A percentile compares a stretch with the other conserved stretches of the same genome.
These are phyloP conservation scores for Acholoe squamosa DNA, from an alignment of 2,888 invertebrate species.

Conservation along the genomic window DNA sequence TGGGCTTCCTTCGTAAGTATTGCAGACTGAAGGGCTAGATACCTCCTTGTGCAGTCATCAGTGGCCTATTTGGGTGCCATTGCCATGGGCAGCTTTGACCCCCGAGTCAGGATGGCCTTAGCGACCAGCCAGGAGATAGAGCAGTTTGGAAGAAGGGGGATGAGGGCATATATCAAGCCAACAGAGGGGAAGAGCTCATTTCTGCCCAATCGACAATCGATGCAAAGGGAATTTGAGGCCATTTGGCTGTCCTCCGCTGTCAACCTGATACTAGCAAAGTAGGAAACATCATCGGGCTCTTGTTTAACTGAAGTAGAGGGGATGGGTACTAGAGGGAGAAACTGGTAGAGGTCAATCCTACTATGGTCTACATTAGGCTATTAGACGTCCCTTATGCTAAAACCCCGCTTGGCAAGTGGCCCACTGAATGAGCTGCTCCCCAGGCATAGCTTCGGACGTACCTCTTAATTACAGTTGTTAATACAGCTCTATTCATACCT, in stretches of 20 bases:
- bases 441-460: too few relatives aligned
- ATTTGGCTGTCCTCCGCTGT: background rate
- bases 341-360: background rate
- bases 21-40: background rate
- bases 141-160: too few relatives aligned
- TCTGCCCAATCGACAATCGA: background rate
- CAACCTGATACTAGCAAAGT: background rate
- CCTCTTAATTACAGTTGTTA: too few relatives aligned
- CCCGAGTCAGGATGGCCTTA: background rate
- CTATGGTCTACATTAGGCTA: too few relatives aligned
- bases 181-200: background rate
- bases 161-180: background rate
- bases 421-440: too few relatives aligned
- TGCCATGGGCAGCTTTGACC: background rate
- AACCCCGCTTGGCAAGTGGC: too few relatives aligned
- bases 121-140: background rate
- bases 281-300: conserved; percentile 1
- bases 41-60: background rate
- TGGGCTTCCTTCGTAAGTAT: background rate
- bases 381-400: too few relatives aligned
- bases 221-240: conserved; percentile 23
- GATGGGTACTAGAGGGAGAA: background rate
- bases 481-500: too few relatives aligned
- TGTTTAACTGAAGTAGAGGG: conserved; percentile 19
- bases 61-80: too few relatives aligned